Percentiles rank a stretch among this genome's conserved stretches.
These are phyloP conservation scores for Luffia ferchaultella DNA, from an alignment of 2,888 invertebrate species.

Conservation along the genomic window DNA sequence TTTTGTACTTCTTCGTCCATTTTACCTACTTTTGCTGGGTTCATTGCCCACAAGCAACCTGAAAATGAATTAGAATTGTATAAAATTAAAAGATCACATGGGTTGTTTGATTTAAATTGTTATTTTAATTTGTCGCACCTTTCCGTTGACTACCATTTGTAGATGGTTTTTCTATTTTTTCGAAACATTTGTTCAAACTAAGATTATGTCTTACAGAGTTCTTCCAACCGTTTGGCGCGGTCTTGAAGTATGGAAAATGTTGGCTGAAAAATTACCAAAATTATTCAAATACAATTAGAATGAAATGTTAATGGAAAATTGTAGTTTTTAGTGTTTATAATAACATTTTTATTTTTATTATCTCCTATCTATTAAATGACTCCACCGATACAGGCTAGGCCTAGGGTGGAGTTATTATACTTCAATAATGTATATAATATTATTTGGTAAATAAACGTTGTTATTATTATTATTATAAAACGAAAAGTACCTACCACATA, in stretches of 20 bases:
- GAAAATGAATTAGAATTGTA: constrained; percentile 16
- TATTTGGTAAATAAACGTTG: too few species aligned
- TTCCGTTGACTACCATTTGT: constrained; percentile 86
- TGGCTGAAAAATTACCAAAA: constrained; percentile 83
- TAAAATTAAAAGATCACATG: background rate
- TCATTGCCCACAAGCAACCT: constrained; percentile 96
- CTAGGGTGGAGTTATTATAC: too few species aligned
- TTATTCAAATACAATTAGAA: too few species aligned
- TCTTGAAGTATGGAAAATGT: constrained; percentile 98
- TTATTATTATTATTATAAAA: too few species aligned
- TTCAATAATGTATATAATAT: too few species aligned
- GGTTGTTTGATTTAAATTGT: background rate
- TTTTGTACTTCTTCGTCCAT: constrained; percentile 99
- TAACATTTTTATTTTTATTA: too few species aligned
- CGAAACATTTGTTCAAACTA: constrained; percentile 97
- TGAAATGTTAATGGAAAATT: too few species aligned
- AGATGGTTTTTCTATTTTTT: constrained; percentile 95
- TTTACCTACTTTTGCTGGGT: constrained; percentile 92
- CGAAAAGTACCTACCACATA: constrained; percentile 94
- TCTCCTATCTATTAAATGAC: too few species aligned
- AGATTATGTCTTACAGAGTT: constrained; percentile 98
- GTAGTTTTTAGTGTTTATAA: too few species aligned
- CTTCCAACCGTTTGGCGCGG: constrained; percentile 98
- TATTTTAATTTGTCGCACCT: constrained; percentile 36
- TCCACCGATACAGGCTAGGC: too few species aligned